These are phyloP conservation scores for Amblyraja radiata DNA, from an alignment of 2,797 vertebrate genomes.

Conservation along the genomic window DNA sequence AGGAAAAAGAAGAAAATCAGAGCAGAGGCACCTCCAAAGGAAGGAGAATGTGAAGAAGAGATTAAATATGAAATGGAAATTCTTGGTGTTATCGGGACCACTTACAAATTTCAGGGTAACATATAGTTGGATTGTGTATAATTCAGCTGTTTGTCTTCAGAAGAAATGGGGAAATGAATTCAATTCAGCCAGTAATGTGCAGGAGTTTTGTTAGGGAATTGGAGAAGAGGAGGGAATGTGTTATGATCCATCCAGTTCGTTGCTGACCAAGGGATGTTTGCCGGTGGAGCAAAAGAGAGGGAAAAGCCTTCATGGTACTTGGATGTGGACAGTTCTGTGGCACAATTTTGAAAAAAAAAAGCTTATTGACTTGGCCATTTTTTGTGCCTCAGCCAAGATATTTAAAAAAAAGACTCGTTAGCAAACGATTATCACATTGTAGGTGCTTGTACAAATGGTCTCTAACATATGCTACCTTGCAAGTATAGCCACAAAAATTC, in stretches of 20 bases:
- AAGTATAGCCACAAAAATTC: background rate
- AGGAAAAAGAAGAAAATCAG: slow-evolving; percentile 48
- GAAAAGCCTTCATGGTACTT: no score
- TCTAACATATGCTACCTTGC: no score
- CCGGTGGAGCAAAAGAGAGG: background rate
- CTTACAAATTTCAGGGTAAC: slow-evolving; percentile 94
- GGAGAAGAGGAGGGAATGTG: background rate
- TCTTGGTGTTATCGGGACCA: slow-evolving; percentile 73
- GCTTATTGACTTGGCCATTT: background rate
- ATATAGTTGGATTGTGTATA: background rate
- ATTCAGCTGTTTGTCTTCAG: background rate
- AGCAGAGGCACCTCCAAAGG: accelerated
- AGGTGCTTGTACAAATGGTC: no score
- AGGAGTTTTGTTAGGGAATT: background rate
- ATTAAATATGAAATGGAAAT: slow-evolving; percentile 68
- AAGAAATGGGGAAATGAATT: slow-evolving; percentile 64
- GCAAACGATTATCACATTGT: background rate
- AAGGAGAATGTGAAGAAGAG: slow-evolving; percentile 43
- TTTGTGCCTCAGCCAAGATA: background rate
- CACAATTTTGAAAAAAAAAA: background rate
- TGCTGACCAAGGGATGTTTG: background rate
- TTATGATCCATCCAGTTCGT: background rate
- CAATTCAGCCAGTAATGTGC: background rate
- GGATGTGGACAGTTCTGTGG: no score
- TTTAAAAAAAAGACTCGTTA: background rate